Base-by-base conservation (phyloP, 64 coral and sea anemone genomes). In the Actinia tenebrosa region DNA sequence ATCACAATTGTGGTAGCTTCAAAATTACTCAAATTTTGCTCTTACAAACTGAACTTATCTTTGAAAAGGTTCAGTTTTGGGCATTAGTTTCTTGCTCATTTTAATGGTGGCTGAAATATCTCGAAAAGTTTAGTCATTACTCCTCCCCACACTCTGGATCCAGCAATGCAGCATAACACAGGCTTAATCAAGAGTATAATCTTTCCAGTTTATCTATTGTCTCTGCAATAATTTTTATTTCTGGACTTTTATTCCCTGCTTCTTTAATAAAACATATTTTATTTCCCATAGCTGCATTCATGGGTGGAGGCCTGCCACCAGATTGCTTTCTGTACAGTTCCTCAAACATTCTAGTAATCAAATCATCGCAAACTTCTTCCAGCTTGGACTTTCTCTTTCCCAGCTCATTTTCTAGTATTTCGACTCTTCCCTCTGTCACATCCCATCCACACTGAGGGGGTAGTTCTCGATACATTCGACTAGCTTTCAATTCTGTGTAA, bases 191-290 rank as follows among this genome's bases (percentile, higher is more conserved):
- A 53, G 83, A 85, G 53, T 85, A 85, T 26, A 85, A 54, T 85
- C 60, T 85, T 64, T 85, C 83, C 53, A 85, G 83, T 85, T 62
- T 85, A 43, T 85, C 83, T 26, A 85, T 61, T 25, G 83, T 64
- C 22, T 85, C 83, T 45, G 83, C 16, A 22, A 85, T 61, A 37
- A 85, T 63, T 45, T 26, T 85, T 7, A 85, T 62, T 54, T 85
- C 83, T 45, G 14, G 10, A 16, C 83, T 85, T 56, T 62, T 85
- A 44, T n/a, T 61, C 22, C 83, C 83, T 3, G 83, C 53, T 43
- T 85, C 83, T 44, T 61, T 55, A 45, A 85, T 64, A 54, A 85
- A 85, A 8, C 83, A 85, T 7, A 85, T 58, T 61, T 85, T 85
- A 45, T 85, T 85, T 44, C 54, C 83, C 17, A 85, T 85, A 5